Evolutionary conservation across 2,797 vertebrate genomes (phyloP), one percentile per base, ranked within the genome.

Genomic region (Chelon labrosus): DNA sequence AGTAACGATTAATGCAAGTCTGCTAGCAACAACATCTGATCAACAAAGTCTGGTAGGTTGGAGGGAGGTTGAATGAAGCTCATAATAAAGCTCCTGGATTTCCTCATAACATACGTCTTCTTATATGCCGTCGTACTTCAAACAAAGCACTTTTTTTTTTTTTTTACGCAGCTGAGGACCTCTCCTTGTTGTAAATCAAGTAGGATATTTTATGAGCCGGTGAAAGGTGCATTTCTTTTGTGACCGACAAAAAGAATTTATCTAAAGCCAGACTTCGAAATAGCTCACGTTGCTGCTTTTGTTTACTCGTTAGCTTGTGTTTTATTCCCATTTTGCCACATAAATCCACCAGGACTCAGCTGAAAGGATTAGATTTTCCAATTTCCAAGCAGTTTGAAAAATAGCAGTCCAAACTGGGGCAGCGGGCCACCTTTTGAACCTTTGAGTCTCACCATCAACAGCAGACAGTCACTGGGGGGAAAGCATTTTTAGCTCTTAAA

Each of bases 341-440:
- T 20, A 73, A 72, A 73, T 77, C 62, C 51, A 74, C 35, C 0
- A 31, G 49, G 65, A 62, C 37, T 50, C 47, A 50, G 61, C 41
- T 70, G 55, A 42, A 49, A 58, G 62, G 73, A 88, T 77, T 70
- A 47, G 64, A 14, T 71, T 77, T 67, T 76, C 50, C 60, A 63
- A 27, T 77, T 63, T 85, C 72, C 69, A 73, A 67, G 50, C 77
- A 53, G 65, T 65, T 8, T 75, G 73, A 67, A 75, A 84, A 76
- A 68, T 65, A 79, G 58, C 69, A 72, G 60, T 66, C 37, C 65
- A 62, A 86, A 79, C 58, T 87, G 67, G 83, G 85, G 20, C 84
- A 88, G 55, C 58, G 47, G 58, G 55, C 56, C 65, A 70, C 60
- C 79, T 78, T 73, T 65, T 80, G 68, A 86, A 88, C 74, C 67